Base-by-base conservation (phyloP, 2,888 invertebrate species). In the Neocrepidodera transversa region DNA sequence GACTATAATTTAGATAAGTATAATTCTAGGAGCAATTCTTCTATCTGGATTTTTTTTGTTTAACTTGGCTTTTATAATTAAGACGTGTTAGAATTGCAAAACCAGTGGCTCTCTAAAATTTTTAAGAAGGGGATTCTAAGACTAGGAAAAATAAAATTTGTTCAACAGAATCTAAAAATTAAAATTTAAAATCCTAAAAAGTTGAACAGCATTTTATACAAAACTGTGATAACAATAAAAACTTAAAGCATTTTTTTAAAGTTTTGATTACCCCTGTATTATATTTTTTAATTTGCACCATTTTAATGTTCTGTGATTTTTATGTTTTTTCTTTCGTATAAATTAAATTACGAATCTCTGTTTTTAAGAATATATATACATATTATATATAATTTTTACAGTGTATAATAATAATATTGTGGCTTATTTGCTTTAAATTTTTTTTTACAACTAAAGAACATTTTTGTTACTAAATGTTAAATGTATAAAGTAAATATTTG, bases 301-400 rank as follows among this genome's bases (percentile, higher is more conserved):
- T 45, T 43, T 54, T 54, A 10, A 58, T 53, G 56, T 60, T 48
- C 38, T 38, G 38, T 38, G 38, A 38, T 38, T 38, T 38, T 38
- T 38, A 14, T 38, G 8, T 38, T 35, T 35, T 2, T 35, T n/a
- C n/a, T n/a, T n/a, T 35, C 13, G 35, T 35, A 2, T 35, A 13
- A 35, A 2, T 38, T 17, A 16, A 10, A n/a, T 17, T 17, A 38
- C 8, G 38, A 38, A 38, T 38, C 38, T 38, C 38, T 17, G 17
- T 38, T 38, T 17, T 8, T n/a, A 38, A 38, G 11, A 17, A 38
- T 38, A 38, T 16, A 16, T 38, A 2, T 32, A 5, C 23, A 5
- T 23, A 23, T 5, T 23, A 23, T 23, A 23, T 23, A 23, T 23
- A 23, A 23, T 28, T 28, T 4, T 10, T 8, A 28, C 2, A 28